Evolutionary conservation across 2,888 invertebrate genomes (phyloP).

Genomic region (Phoenoteleia sp.): DNA sequence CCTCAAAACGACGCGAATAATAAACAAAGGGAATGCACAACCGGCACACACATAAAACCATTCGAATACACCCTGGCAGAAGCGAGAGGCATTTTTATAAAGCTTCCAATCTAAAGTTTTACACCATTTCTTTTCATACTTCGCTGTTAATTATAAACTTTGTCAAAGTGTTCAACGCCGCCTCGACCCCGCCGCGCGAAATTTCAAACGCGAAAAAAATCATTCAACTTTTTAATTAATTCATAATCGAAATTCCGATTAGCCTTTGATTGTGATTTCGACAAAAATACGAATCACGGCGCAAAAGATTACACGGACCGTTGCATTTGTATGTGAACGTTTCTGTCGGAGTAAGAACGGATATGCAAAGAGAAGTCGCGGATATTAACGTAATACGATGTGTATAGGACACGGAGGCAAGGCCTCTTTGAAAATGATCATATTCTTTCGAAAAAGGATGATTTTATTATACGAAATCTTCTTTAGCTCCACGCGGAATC

Average conservation of each 20-base stretch:
- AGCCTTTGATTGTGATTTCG: slow-evolving; percentile 27
- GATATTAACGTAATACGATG: slow-evolving; percentile 64
- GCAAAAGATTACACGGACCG: slow-evolving; percentile 60
- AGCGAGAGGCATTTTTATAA: slow-evolving; percentile 3
- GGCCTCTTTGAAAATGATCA: slow-evolving; percentile 64
- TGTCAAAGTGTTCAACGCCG: neutral
- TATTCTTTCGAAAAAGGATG: slow-evolving; percentile 65
- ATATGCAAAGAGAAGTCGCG: slow-evolving; percentile 48
- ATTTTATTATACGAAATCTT: slow-evolving; percentile 67
- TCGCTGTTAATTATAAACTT: slow-evolving; percentile 26
- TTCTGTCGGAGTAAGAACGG: slow-evolving; percentile 34
- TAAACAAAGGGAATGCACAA: slow-evolving; percentile 26
- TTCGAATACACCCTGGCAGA: slow-evolving; percentile 17
- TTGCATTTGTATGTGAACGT: slow-evolving; percentile 58
- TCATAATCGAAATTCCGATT: neutral
- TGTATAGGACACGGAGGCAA: slow-evolving; percentile 47
- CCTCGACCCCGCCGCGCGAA: too few relatives aligned
- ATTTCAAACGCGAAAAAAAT: neutral
- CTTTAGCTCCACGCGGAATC: slow-evolving; percentile 58
- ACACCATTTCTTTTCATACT: slow-evolving; percentile 8
- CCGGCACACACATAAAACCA: slow-evolving; percentile 73
- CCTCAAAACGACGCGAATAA: slow-evolving; percentile 65
- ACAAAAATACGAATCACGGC: slow-evolving; percentile 55
- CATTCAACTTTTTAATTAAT: too few relatives aligned
- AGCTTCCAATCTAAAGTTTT: slow-evolving; percentile 39